These are phyloP conservation scores for Sorex fumeus DNA, from an alignment of 2,113 vertebrate genomes.

Conservation along the genomic window DNA sequence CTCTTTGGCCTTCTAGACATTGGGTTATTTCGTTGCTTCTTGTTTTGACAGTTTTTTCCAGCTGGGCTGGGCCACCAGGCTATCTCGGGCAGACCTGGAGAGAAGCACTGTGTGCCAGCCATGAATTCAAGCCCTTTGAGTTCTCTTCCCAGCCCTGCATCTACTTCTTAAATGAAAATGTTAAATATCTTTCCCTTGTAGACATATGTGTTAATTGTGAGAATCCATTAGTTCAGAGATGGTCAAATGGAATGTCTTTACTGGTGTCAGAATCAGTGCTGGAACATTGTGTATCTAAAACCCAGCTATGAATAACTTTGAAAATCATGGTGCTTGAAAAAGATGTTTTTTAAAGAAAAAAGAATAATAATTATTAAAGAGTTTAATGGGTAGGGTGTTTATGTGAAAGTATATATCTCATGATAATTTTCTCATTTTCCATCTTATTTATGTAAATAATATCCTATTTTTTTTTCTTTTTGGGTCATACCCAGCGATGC, in stretches of 20 bases:
- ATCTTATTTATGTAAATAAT: constrained; percentile 17
- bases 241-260: constrained; percentile 10
- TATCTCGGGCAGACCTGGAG: too few relatives aligned
- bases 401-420: not conserved
- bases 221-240: constrained; percentile 19
- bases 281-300: too few relatives aligned
- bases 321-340: too few relatives aligned
- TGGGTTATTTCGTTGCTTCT: constrained; percentile 1
- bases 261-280: too few relatives aligned
- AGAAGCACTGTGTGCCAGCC: too few relatives aligned
- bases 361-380: constrained; percentile 30
- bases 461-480: too few relatives aligned
- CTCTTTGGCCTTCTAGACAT: constrained; percentile 36
- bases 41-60: not conserved
- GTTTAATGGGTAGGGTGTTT: not conserved
- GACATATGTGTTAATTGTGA: constrained; percentile 36
- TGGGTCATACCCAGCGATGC: too few relatives aligned
- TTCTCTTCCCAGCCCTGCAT: not conserved
- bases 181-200: constrained; percentile 51
- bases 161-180: constrained; percentile 49
- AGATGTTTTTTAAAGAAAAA: too few relatives aligned
- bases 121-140: too few relatives aligned
- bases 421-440: constrained; percentile 16
- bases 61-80: too few relatives aligned
- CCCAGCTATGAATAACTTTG: too few relatives aligned